Evolutionary conservation across 2,888 invertebrate genomes (phyloP).

Genomic region (Epistrophella euchroma): DNA sequence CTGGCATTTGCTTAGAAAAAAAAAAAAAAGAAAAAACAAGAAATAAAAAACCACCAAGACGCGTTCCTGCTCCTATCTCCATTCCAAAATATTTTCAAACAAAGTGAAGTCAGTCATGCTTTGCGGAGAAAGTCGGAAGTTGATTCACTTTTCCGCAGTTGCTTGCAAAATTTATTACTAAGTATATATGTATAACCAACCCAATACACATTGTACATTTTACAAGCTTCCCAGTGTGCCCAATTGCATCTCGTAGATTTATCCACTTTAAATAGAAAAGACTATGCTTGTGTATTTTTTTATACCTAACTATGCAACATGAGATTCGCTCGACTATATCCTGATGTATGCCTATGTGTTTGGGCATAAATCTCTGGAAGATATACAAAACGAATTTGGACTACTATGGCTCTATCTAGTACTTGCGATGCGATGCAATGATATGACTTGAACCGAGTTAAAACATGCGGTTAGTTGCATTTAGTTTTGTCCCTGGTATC

Average conservation of each 20-base stretch:
- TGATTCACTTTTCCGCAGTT: conserved; percentile 76
- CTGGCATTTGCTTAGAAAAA: conserved; percentile 9
- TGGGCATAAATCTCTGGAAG: conserved; percentile 62
- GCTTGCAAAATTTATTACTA: conserved; percentile 72
- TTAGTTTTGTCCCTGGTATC: conserved; percentile 16
- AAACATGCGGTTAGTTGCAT: conserved; percentile 53
- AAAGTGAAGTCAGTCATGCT: conserved; percentile 74
- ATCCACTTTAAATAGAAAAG: conserved; percentile 33
- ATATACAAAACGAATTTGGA: conserved; percentile 47
- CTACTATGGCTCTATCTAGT: conserved; percentile 17
- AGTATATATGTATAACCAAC: neutral
- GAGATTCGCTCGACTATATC: conserved; percentile 18
- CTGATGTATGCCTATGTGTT: conserved; percentile 60
- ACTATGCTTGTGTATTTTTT: neutral
- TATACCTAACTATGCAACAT: conserved; percentile 8
- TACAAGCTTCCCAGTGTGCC: conserved; percentile 17
- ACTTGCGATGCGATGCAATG: neutral
- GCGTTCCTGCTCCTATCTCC: conserved; percentile 20
- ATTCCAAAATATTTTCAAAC: conserved; percentile 33
- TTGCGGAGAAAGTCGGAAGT: conserved; percentile 77
- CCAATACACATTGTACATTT: conserved; percentile 7
- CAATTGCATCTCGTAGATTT: conserved; percentile 50
- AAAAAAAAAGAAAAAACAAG: neutral
- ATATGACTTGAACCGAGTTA: conserved; percentile 27
- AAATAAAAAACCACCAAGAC: conserved; percentile 13